phyloP scores from a whole-genome alignment of 2,888 invertebrate species.

The Drosophila setosimentum region DNA sequence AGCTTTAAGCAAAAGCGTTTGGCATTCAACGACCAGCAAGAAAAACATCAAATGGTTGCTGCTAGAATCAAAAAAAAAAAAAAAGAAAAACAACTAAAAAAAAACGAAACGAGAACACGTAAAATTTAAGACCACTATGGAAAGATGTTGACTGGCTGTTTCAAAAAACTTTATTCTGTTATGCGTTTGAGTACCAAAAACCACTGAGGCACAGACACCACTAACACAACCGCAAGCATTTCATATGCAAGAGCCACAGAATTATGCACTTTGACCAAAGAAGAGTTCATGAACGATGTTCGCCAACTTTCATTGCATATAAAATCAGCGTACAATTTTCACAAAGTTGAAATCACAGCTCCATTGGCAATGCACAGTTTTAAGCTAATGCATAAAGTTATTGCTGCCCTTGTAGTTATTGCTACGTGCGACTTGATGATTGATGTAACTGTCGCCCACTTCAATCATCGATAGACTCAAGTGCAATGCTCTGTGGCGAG shows the following conservation, averaged over 20 bases:
- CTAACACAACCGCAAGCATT: constrained; percentile 16
- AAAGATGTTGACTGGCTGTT: constrained; percentile 12
- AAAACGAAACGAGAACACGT: constrained; percentile 21
- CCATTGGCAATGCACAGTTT: constrained; percentile 14
- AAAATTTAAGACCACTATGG: constrained; percentile 45
- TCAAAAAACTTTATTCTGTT: constrained; percentile 39
- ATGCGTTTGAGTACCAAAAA: constrained; percentile 39
- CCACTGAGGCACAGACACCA: constrained; percentile 39
- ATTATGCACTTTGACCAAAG: constrained; percentile 59
- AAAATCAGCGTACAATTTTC: constrained; percentile 45
- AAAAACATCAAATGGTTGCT: constrained; percentile 67
- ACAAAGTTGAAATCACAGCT: constrained; percentile 2
- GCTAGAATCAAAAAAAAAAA: constrained; percentile 19
- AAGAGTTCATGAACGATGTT: constrained; percentile 12
- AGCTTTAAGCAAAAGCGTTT: constrained; percentile 66
- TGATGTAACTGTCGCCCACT: constrained; percentile 50
- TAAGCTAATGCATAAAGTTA: neutral
- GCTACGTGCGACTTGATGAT: no score
- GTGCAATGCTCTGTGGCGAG: constrained; percentile 35
- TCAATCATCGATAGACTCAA: constrained; percentile 53
- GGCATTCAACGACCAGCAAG: constrained; percentile 16
- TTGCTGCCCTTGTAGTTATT: neutral
- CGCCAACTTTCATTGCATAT: constrained; percentile 42
- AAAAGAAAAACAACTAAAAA: no score
- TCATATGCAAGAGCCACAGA: constrained; percentile 34